phyloP scores from a whole-genome alignment of 2,797 vertebrate genomes.

The Notolabrus celidotus region DNA sequence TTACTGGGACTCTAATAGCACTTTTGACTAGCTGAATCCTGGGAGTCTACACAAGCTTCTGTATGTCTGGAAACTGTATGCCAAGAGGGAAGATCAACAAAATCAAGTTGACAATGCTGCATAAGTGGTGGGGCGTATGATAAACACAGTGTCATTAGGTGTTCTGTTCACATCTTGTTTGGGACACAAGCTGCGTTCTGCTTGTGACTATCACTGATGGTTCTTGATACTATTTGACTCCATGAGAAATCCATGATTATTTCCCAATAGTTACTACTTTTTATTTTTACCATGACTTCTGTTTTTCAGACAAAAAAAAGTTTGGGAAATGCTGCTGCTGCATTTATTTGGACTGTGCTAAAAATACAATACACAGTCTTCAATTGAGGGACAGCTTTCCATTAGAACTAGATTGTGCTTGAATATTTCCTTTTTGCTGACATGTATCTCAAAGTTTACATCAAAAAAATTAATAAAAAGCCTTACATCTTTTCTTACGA shows the following conservation, averaged over 20 bases:
- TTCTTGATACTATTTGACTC: slow-evolving; percentile 41
- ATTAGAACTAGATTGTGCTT: slow-evolving; percentile 39
- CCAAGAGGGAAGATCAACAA: slow-evolving; percentile 54
- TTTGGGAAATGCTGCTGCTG: slow-evolving; percentile 47
- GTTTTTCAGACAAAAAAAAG: slow-evolving; percentile 44
- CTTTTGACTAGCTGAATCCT: slow-evolving; percentile 54
- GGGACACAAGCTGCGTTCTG: slow-evolving; percentile 35
- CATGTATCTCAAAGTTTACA: slow-evolving; percentile 77
- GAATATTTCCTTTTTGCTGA: slow-evolving; percentile 55
- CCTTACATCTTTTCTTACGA: slow-evolving; percentile 61
- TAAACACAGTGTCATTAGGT: slow-evolving; percentile 29
- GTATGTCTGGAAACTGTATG: slow-evolving; percentile 56
- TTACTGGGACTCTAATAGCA: slow-evolving; percentile 57
- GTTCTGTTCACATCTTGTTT: slow-evolving; percentile 37
- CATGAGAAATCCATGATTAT: slow-evolving; percentile 23
- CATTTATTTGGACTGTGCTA: slow-evolving; percentile 53
- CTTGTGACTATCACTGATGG: slow-evolving; percentile 48
- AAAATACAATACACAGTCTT: slow-evolving; percentile 28
- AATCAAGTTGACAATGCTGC: slow-evolving; percentile 39
- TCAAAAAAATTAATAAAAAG: slow-evolving; percentile 65
- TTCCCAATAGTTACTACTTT: slow-evolving; percentile 29
- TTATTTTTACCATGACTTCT: slow-evolving; percentile 42
- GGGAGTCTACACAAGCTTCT: slow-evolving; percentile 45
- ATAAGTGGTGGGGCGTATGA: slow-evolving; percentile 21
- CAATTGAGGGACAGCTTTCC: slow-evolving; percentile 25